Base-by-base conservation (phyloP, 1,140 invertebrate species). In the Palaemon carinicauda region DNA sequence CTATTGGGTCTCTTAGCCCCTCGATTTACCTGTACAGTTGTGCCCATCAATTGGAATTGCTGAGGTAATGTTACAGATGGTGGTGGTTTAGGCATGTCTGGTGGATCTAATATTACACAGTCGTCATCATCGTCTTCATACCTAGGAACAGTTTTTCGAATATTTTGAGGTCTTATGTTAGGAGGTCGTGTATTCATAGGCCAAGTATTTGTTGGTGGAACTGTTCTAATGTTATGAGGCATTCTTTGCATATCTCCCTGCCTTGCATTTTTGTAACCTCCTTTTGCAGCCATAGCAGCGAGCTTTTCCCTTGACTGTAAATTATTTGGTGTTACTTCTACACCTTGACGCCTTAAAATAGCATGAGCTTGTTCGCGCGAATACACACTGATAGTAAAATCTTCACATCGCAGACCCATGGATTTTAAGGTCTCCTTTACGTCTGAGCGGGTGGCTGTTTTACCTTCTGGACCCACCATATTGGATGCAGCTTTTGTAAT, bases 361-460 rank as follows among this genome's bases (percentile, higher is more conserved):
- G 88, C 88, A 65, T 89, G 88, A n/a, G 88, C 88, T 74, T 89
- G 88, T 88, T 89, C 88, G 75, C 83, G 87, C 7, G 88, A 89
- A 69, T 89, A 89, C 27, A 89, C 88, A 85, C 88, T 89, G 50
- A 89, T 89, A n/a, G 88, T 89, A 56, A 89, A 89, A 78, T 89
- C 88, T 56, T 89, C 88, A 79, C 88, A 89, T 27, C 88, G 73
- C n/a, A 89, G 75, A 31, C 88, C 88, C 88, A 89, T 89, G 31
- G 88, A 89, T 52, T 89, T 89, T 7, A 89, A 82, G 1, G 88
- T 89, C 50, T 89, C 83, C 54, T 89, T 89, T n/a, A 89, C 88
- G 71, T 89, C 88, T 15, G 88, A 87, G 50, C 88, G 88, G 17
- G 88, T 87, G 3, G 87, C 80, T 12, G 84, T 86, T 31, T 83